A percentile compares a stretch with the other conserved stretches of the same genome.
These are phyloP conservation scores for Phenganax stokvisi DNA, from an alignment of 92 coral and sea anemone species.

Conservation along the genomic window DNA sequence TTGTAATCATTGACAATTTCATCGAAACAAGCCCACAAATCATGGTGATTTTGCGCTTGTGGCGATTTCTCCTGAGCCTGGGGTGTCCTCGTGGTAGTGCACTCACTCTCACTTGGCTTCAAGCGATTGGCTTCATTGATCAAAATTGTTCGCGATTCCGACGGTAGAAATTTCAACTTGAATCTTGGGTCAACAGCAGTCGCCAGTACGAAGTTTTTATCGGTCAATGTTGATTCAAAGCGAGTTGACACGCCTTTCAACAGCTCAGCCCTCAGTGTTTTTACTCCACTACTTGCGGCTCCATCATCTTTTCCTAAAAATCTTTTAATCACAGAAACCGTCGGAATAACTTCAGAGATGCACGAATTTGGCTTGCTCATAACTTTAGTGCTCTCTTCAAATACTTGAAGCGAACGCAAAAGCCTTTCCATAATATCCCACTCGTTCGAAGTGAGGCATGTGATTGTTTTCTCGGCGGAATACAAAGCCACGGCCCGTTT, in stretches of 20 bases:
- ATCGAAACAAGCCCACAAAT: slow-evolving; percentile 8
- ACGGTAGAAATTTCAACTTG: not conserved
- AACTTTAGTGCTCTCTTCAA: not conserved
- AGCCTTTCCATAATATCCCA: not conserved
- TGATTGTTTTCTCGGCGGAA: not conserved
- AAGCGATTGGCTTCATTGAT: not conserved
- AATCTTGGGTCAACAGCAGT: not conserved
- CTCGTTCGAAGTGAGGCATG: not conserved
- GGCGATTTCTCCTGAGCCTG: not conserved
- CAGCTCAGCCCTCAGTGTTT: not conserved
- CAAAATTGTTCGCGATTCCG: not conserved
- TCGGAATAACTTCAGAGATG: not conserved
- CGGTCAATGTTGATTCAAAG: not conserved
- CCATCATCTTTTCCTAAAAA: not conserved
- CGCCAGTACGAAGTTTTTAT: not conserved
- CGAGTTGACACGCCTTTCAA: not conserved
- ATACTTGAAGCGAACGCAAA: not conserved
- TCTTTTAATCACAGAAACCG: not conserved
- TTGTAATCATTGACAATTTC: not conserved
- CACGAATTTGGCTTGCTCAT: not conserved
- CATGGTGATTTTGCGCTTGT: not conserved
- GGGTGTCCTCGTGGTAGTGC: not conserved
- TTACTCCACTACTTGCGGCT: not conserved
- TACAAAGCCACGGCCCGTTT: not conserved
- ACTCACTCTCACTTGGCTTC: not conserved